Conservation (phyloP, 2,888 invertebrate species). For the Campopleginae sp. region DNA sequence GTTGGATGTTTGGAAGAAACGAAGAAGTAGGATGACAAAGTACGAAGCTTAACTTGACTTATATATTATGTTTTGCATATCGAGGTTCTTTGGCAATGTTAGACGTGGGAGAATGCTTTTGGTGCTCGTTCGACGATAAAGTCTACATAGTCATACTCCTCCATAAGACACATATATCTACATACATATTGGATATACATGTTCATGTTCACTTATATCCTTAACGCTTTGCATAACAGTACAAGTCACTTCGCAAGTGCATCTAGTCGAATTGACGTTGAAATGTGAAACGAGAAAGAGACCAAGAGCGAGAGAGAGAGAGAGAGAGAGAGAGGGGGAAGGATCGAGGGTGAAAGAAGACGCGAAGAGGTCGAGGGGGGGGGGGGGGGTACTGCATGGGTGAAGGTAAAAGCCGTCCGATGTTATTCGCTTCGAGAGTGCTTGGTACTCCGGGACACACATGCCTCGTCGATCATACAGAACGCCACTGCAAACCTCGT, state of each 20-base stretch:
- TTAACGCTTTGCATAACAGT: constrained; percentile 68
- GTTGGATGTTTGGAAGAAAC: neutral
- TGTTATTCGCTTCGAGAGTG: constrained; percentile 65
- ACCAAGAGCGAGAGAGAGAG: constrained; percentile 11
- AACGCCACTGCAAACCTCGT: constrained; percentile 42
- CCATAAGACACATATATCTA: neutral
- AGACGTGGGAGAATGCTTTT: constrained; percentile 37
- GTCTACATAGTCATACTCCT: neutral
- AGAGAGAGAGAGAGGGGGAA: neutral
- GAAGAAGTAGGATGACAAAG: constrained; percentile 11
- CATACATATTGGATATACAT: neutral
- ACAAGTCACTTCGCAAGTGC: constrained; percentile 64
- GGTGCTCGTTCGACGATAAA: constrained; percentile 24
- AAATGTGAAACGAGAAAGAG: constrained; percentile 46
- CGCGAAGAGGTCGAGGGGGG: constrained; percentile 21
- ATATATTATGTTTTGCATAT: constrained; percentile 35
- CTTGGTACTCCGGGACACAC: constrained; percentile 60
- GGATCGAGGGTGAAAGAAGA: constrained; percentile 10
- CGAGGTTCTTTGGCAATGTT: constrained; percentile 31
- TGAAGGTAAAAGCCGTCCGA: constrained; percentile 67
- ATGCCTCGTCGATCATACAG: constrained; percentile 65
- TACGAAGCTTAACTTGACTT: constrained; percentile 13
- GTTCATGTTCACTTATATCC: constrained; percentile 54
- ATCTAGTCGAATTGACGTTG: constrained; percentile 65
- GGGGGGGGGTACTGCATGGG: constrained; percentile 24